Base-by-base conservation (phyloP, 92 coral and sea anemone species). In the Epizoanthus fatuus region DNA sequence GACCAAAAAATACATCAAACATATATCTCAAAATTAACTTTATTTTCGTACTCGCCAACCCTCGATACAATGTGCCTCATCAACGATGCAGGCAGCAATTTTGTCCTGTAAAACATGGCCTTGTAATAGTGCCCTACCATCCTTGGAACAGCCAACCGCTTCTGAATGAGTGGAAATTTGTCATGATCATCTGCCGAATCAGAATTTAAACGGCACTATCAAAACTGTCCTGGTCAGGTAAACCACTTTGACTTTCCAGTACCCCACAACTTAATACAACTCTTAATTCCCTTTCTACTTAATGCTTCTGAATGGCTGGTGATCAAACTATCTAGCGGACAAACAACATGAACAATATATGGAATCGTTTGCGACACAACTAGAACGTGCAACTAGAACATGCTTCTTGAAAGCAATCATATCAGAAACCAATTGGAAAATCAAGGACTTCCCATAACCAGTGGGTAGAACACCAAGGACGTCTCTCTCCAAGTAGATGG, bases 41-140 rank as follows among this genome's bases (percentile, higher is more conserved):
- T 32, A 66, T 66, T 66, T 66, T 66, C 44, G 72, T 66, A 66
- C 72, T 66, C 72, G 37, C 72, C 72, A 66, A n/a, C 47, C 72
- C 72, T 66, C 72, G 0, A 66, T 66, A 66, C 70, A 64, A 64
- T 64, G 70, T 64, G 70, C 45, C 70, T 64, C 3, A 64, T 35
- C 3, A 42, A 64, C 70, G 25, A 64, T 64, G 44, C 70, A 64
- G 70, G 70, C 45, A 32, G 20, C n/a, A 13, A 8, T 35, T 64
- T 64, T 64, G 40, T 64, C 70, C 35, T 64, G 70, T 22, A 64
- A 32, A 39, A 64, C 70, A 8, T 42, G 70, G 35, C 70, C 35
- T 42, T 64, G 70, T 42, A 32, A 42, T 13, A 64, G 70, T 64
- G 25, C 35, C 70, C 70, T 64, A 0, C 69, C 69, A 64, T 32